Evolutionary conservation across 2,797 vertebrate species (phyloP), one percentile per base, ranked within the genome.

Genomic region (Sternotherus odoratus): DNA sequence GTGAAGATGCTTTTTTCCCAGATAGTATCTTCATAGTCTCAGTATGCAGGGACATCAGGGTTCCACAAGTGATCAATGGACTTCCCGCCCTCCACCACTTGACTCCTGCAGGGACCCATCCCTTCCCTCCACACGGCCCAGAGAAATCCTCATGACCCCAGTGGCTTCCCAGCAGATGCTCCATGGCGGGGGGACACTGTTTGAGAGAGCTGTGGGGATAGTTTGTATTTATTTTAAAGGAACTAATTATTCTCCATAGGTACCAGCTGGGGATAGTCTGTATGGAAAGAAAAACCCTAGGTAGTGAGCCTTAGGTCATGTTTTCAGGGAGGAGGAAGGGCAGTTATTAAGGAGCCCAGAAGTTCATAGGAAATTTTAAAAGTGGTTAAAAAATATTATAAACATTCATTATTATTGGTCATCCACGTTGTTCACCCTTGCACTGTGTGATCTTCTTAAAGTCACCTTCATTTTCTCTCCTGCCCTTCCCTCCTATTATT

Each of bases 1-100:
- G 30, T 60, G 15, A 60, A 33, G 57, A 30, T 60, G 30, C 30
- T 60, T 33, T 30, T 33, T 60, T 33, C 57, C 57, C 36, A 72
- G 23, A 72, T 4, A 43, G 36, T 36, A 39, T 3, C 11, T 43
- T 36, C 33, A 21, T 8, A n/a, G 33, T 91, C 72, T 26, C 63
- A 91, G 85, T 92, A 89, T 5, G 7, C 53, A 86, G 51, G 33
- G 77, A 77, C 9, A 43, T 39, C 15, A 86, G 56, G 87, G 72
- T 77, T 92, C 74, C 80, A 10, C 83, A 85, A 33, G 16, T 77
- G 80, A 46, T 49, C 24, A 30, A 7, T 53, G 11, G 0, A 43
- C 26, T 69, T 74, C n/a, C 60, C 82, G 49, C n/a, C 51, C 81
- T 50, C 82, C 57, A n/a, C 17, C 30, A 49, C 28, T 53, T 66